Evolutionary conservation across 2,888 invertebrate genomes (phyloP), one percentile per base, ranked within the genome.

Genomic region (Baronia brevicornis): DNA sequence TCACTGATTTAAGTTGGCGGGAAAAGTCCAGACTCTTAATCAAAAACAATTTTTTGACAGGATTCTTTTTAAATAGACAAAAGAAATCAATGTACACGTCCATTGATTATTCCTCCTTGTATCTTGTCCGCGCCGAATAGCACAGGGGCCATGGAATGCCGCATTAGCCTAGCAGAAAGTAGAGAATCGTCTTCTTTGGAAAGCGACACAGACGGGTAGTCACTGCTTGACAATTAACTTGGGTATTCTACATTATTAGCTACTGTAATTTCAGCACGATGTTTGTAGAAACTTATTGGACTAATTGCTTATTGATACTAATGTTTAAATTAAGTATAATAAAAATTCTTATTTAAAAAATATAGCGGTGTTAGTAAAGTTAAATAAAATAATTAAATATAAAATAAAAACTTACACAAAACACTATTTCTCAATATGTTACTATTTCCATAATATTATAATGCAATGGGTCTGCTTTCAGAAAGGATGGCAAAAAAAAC

Each of bases 111-210:
- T n/a, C n/a, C n/a, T n/a, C n/a, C n/a, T n/a, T n/a, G n/a, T n/a
- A n/a, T n/a, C n/a, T n/a, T n/a, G 46, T 48, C 56, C 54, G 64
- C 59, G 54, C 54, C 54, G 52, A 52, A 59, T 51, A 52, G 46
- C 51, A 45, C 53, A 44, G 49, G 43, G 44, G 48, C 53, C 48
- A 42, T 46, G 66, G 70, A 71, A 71, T 72, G 71, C 55, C 52
- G 54, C 48, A 50, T 51, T 58, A 52, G 53, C 56, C 54, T 49
- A 47, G 49, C 65, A 55, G 65, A 63, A 66, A 64, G 66, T 53
- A 49, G 57, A 48, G 47, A 49, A 48, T 60, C 70, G 63, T 73
- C 70, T 70, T 59, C 59, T 56, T 60, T 70, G 62, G 72, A 73
- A 73, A 75, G 73, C 69, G 61, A 54, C 55, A 28, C 15, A 23